A percentile compares a stretch with the other conserved stretches of the same genome.
Evolutionary conservation across 2,797 vertebrate species (phyloP).

Genomic region (Manis crassicaudata): DNA sequence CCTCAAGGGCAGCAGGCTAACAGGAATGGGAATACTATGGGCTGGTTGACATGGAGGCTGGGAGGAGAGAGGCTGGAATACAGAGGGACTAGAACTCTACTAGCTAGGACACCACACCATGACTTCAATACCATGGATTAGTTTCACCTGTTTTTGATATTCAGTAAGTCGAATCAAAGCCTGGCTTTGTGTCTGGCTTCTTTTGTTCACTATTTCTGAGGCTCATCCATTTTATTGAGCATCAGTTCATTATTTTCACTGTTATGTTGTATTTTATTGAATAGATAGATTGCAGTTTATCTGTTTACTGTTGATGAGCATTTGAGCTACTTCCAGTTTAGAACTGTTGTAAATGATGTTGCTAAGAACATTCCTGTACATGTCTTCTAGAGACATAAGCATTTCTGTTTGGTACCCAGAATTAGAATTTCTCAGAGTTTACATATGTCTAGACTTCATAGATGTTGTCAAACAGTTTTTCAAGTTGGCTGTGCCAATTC

Average conservation of each 20-base stretch:
- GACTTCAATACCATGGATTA: background rate
- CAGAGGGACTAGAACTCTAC: background rate
- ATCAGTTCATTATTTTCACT: background rate
- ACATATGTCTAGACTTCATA: background rate
- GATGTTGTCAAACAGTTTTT: background rate
- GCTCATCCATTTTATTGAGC: background rate
- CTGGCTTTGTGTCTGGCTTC: background rate
- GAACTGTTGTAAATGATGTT: background rate
- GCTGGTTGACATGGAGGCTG: background rate
- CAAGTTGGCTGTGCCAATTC: background rate
- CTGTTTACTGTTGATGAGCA: background rate
- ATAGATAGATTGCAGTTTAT: no score
- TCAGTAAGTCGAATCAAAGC: background rate
- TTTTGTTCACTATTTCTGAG: background rate
- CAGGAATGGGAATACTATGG: background rate
- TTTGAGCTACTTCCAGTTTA: background rate
- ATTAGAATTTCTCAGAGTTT: background rate
- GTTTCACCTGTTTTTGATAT: background rate
- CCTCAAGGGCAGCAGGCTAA: background rate
- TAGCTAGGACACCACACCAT: background rate
- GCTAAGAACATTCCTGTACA: background rate
- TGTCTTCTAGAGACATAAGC: no score
- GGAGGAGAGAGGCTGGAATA: background rate
- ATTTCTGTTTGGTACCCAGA: background rate
- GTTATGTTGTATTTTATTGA: background rate